A percentile compares a stretch with the other conserved stretches of the same genome.
Conservation (phyloP, 2,113 vertebrate species). For the Galbula dea region DNA sequence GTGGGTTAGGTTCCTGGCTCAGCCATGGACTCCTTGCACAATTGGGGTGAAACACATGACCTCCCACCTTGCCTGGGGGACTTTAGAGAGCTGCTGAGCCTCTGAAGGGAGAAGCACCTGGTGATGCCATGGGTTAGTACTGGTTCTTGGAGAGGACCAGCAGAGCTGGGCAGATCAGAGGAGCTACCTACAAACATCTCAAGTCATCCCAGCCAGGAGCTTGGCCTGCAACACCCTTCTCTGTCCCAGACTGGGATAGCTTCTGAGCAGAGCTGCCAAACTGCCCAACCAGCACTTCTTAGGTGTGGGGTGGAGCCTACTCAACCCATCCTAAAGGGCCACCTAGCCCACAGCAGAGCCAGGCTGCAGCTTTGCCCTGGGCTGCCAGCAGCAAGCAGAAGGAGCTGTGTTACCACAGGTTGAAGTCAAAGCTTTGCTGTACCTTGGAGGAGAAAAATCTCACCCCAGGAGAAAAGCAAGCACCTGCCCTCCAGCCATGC, state of each 20-base stretch:
- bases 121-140: background rate
- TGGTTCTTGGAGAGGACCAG: background rate
- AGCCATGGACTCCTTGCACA: background rate
- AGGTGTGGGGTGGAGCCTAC: background rate
- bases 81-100: background rate
- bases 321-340: background rate
- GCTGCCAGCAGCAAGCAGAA: background rate
- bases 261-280: background rate
- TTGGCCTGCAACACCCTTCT: background rate
- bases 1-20: background rate
- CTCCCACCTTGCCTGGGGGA: background rate
- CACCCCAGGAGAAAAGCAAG: background rate
- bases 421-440: rapidly evolving
- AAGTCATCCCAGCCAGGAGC: background rate
- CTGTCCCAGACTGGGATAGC: background rate
- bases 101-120: background rate
- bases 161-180: background rate
- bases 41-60: background rate
- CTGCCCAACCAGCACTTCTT: background rate
- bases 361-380: background rate
- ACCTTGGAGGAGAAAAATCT: background rate
- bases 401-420: background rate
- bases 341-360: background rate
- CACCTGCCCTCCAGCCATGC: background rate
- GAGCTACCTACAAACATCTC: background rate